Conservation (phyloP, 2,797 vertebrate genomes). For the Enteromius radiatus region DNA sequence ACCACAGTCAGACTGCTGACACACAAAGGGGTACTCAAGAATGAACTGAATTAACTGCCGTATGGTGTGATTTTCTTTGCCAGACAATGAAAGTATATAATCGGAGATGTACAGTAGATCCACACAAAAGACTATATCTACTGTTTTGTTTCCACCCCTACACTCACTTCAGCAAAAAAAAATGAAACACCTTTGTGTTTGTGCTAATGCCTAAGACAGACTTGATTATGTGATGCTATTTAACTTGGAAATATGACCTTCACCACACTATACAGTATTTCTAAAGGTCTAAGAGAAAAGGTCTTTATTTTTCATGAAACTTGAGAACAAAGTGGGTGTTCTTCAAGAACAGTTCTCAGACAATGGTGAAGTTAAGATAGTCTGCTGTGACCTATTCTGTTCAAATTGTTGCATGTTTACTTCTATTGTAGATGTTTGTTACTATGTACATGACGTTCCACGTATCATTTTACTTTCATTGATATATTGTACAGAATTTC, state of each 20-base stretch:
- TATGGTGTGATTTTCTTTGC: constrained; percentile 49
- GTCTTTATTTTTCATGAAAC: constrained; percentile 44
- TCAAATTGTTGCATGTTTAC: constrained; percentile 35
- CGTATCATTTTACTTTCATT: constrained; percentile 35
- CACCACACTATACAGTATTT: constrained; percentile 37
- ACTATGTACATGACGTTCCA: constrained; percentile 22
- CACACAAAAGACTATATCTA: constrained; percentile 32
- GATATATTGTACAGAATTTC: constrained; percentile 33
- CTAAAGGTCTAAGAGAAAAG: constrained; percentile 41
- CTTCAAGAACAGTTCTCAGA: constrained; percentile 28
- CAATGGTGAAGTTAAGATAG: constrained; percentile 38
- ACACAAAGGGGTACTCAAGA: constrained; percentile 51
- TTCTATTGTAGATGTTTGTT: constrained; percentile 42
- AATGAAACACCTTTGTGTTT: constrained; percentile 43
- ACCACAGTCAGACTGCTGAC: constrained; percentile 49
- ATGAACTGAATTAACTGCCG: constrained; percentile 55
- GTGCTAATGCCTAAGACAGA: constrained; percentile 29
- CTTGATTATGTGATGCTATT: constrained; percentile 32
- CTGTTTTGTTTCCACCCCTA: constrained; percentile 42
- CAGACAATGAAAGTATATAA: constrained; percentile 47
- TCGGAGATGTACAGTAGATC: constrained; percentile 36
- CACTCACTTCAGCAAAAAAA: constrained; percentile 33
- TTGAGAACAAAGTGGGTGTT: constrained; percentile 43
- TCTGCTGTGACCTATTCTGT: constrained; percentile 26
- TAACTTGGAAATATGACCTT: constrained; percentile 54